These are phyloP conservation scores for Latrodectus elegans DNA, from an alignment of 2,888 invertebrate genomes.

Conservation along the genomic window DNA sequence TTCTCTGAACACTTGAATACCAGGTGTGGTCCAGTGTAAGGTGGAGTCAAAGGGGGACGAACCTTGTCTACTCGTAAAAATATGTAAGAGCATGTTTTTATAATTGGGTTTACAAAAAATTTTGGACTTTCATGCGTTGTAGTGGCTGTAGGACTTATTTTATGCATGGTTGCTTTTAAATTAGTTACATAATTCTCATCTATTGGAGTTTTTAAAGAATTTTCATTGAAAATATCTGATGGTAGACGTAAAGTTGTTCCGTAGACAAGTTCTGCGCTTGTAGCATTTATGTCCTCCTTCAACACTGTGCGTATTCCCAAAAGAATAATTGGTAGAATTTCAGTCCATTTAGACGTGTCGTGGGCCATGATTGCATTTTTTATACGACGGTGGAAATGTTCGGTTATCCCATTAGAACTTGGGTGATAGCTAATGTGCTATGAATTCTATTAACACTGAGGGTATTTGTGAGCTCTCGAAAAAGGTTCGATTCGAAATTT, in stretches of 20 bases:
- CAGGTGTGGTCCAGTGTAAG: slow-evolving; percentile 11
- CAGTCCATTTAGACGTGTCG: neutral
- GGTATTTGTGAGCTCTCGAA: no score
- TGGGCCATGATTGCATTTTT: neutral
- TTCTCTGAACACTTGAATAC: neutral
- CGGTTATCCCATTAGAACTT: neutral
- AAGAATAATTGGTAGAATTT: no score
- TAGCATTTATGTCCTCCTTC: no score
- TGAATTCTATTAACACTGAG: no score
- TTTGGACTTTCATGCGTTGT: neutral
- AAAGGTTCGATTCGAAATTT: no score
- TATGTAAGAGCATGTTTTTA: neutral
- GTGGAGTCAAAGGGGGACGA: no score
- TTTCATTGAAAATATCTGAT: no score
- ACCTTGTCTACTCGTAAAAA: no score
- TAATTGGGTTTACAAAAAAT: neutral
- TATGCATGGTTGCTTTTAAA: slow-evolving; percentile 4
- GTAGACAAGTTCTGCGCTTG: no score
- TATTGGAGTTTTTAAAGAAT: neutral
- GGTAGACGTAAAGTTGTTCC: no score
- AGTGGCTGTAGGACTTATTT: neutral
- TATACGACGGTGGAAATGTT: slow-evolving; percentile 8
- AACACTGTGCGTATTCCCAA: neutral
- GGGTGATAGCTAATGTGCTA: slow-evolving; percentile 7
- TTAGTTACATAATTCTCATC: neutral